These are phyloP conservation scores for Chaenogobius annularis DNA, from an alignment of 2,113 vertebrate species.

Conservation along the genomic window DNA sequence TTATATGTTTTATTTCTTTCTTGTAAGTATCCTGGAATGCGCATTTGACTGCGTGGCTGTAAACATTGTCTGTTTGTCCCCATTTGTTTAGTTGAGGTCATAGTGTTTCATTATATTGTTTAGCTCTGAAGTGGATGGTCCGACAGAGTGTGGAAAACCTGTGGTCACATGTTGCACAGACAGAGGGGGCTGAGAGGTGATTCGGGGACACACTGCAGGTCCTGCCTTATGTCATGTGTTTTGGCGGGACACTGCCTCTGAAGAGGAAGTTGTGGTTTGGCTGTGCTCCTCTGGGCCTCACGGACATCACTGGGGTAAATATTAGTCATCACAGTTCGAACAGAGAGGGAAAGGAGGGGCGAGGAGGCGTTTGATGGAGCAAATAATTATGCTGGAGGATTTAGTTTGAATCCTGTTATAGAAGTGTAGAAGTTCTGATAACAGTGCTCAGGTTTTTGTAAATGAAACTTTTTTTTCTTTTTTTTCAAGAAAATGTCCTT, in stretches of 20 bases:
- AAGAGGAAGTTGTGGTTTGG: conserved; percentile 62
- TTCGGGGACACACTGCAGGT: conserved; percentile 44
- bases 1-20: background rate
- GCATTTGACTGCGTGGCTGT: background rate
- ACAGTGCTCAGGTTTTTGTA: background rate
- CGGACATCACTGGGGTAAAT: conserved; percentile 59
- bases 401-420: background rate
- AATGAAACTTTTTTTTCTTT: background rate
- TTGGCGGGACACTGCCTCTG: conserved; percentile 42
- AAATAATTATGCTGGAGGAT: background rate
- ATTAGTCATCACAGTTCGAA: conserved; percentile 60
- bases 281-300: conserved; percentile 54
- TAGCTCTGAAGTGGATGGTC: conserved; percentile 9
- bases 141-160: conserved; percentile 9
- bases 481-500: background rate
- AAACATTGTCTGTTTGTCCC: background rate
- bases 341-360: conserved; percentile 10
- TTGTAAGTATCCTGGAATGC: background rate
- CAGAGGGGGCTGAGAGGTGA: conserved; percentile 34
- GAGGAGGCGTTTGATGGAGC: background rate
- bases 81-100: background rate
- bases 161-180: background rate
- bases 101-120: background rate
- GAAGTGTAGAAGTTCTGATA: background rate
- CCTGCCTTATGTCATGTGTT: conserved; percentile 54